These are phyloP conservation scores for Solen grandis DNA, from an alignment of 1,140 invertebrate genomes.

Conservation along the genomic window DNA sequence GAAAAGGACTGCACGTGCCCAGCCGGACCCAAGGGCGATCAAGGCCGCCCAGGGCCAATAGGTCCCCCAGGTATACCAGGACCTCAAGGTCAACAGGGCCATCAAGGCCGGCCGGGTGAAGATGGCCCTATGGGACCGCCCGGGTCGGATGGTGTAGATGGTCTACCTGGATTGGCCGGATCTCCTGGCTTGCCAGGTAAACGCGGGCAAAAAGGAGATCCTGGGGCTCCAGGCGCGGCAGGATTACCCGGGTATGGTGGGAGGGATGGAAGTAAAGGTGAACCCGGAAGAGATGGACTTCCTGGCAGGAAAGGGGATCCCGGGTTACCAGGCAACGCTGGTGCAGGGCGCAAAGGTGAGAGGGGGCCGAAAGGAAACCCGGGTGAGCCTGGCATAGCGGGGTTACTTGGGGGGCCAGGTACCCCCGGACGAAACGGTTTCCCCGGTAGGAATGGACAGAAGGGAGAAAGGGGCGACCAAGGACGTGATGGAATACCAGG, in stretches of 20 bases:
- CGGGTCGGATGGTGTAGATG: not conserved
- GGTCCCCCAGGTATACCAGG: constrained; percentile 25
- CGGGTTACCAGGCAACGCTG: not conserved
- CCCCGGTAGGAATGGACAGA: constrained; percentile 12
- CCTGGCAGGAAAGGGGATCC: not conserved
- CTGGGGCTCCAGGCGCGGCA: not conserved
- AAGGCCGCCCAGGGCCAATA: not conserved
- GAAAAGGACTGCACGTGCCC: constrained; percentile 35
- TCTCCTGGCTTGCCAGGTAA: not conserved
- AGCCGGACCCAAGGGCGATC: constrained; percentile 19
- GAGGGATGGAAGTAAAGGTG: not conserved
- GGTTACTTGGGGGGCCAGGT: not conserved
- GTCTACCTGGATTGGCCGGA: not conserved
- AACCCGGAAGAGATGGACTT: not conserved
- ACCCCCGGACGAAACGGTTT: not conserved
- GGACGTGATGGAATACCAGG: constrained; percentile 12
- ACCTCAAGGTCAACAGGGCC: constrained; percentile 6
- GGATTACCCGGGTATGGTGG: constrained; percentile 2
- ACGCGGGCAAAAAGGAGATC: constrained; percentile 7
- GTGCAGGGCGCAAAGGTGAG: not conserved
- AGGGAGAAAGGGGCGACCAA: not conserved
- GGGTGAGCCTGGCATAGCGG: not conserved
- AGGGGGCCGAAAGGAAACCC: constrained; percentile 2
- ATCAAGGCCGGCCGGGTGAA: not conserved
- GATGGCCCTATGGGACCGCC: not conserved